Evolutionary conservation across 2,888 invertebrate genomes (phyloP).

Genomic region (Eudasyphora cyanicolor): DNA sequence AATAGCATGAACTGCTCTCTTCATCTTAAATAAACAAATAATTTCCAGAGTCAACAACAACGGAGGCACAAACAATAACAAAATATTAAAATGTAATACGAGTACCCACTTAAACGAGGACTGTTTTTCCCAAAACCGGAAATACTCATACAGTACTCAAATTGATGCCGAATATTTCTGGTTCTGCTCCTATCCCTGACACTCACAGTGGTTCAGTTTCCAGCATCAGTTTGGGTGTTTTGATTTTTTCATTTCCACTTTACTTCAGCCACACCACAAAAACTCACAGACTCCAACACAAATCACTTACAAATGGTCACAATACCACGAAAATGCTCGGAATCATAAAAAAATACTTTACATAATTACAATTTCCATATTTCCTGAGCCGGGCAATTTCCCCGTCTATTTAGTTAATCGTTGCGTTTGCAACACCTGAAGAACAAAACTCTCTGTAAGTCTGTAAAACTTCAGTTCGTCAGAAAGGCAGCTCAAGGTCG

Average conservation of each 20-base stretch:
- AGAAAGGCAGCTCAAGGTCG: too few species aligned
- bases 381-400: conserved; percentile 9
- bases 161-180: conserved; percentile 38
- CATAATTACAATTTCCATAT: conserved; percentile 59
- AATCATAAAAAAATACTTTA: conserved; percentile 57
- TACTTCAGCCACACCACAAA: neutral
- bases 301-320: conserved; percentile 56
- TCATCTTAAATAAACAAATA: conserved; percentile 44
- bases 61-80: conserved; percentile 26
- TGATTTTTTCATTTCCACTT: neutral
- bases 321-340: conserved; percentile 46
- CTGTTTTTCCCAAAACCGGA: conserved; percentile 16
- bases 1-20: neutral
- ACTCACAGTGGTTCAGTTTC: conserved; percentile 23
- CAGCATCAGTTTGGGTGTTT: neutral
- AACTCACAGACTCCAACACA: conserved; percentile 27
- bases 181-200: conserved; percentile 33
- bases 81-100: conserved; percentile 44
- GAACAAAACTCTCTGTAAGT: neutral
- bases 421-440: neutral
- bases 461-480: too few species aligned
- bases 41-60: conserved; percentile 11
- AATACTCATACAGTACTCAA: conserved; percentile 32
- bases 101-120: conserved; percentile 56
- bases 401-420: neutral